Conservation (phyloP, 92 coral and sea anemone genomes). For the Porites rus region DNA sequence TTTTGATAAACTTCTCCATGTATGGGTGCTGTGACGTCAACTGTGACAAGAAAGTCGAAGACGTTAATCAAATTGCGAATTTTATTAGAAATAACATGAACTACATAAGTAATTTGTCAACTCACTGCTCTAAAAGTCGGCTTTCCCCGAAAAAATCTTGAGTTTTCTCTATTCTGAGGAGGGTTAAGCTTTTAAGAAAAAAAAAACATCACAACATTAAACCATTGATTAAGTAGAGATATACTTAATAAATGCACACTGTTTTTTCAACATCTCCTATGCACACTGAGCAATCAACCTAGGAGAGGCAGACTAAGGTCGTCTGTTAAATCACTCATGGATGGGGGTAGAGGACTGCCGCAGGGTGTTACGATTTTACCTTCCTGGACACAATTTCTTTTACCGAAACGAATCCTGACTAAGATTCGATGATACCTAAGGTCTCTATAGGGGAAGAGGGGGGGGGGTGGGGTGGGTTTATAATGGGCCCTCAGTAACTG, state of each 20-base stretch:
- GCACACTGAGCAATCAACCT: no score
- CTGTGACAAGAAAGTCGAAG: neutral
- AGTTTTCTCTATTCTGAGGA: conserved; percentile 82
- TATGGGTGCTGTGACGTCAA: conserved; percentile 49
- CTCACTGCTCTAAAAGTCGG: conserved; percentile 61
- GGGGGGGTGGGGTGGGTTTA: no score
- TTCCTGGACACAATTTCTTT: no score
- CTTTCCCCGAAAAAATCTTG: conserved; percentile 73
- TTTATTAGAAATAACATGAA: neutral
- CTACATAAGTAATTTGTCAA: neutral
- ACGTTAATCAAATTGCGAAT: neutral
- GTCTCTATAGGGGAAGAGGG: no score
- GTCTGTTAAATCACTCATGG: no score
- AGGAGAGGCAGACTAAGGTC: no score
- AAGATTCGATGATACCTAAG: no score
- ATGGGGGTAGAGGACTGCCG: no score
- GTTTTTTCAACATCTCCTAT: neutral
- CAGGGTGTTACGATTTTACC: no score
- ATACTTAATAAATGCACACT: neutral
- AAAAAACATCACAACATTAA: neutral
- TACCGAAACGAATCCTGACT: no score
- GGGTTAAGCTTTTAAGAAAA: conserved; percentile 66
- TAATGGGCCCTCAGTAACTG: no score
- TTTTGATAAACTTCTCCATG: conserved; percentile 37
- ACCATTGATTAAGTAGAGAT: neutral